A percentile compares a stretch with the other conserved stretches of the same genome.
phyloP scores from a whole-genome alignment of 2,888 invertebrate genomes.

The Ryuthela nishihirai region DNA sequence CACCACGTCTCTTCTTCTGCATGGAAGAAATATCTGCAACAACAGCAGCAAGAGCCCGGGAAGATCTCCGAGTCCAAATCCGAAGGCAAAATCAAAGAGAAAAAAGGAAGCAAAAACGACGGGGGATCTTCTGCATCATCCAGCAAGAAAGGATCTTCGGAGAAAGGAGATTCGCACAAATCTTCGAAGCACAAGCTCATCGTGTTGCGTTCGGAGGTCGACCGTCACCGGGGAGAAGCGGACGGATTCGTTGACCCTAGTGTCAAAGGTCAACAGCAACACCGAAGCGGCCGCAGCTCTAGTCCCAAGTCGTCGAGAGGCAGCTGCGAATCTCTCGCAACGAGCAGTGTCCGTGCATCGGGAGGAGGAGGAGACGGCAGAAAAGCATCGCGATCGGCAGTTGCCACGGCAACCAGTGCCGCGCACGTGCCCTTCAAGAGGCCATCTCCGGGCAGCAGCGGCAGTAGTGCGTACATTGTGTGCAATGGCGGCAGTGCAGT shows the following conservation, averaged over 20 bases:
- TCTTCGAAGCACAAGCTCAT: too few species aligned
- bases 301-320: slow-evolving; percentile 14
- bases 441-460: too few species aligned
- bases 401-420: slow-evolving; percentile 1
- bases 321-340: slow-evolving; percentile 21
- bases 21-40: slow-evolving; percentile 40
- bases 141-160: too few species aligned
- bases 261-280: slow-evolving; percentile 1
- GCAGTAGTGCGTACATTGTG: neutral
- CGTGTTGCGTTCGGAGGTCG: too few species aligned
- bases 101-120: too few species aligned
- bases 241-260: too few species aligned
- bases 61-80: slow-evolving; percentile 12
- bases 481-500: neutral
- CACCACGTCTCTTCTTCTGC: slow-evolving; percentile 38
- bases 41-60: slow-evolving; percentile 32
- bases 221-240: too few species aligned
- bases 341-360: neutral
- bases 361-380: slow-evolving; percentile 13
- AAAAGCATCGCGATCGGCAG: neutral
- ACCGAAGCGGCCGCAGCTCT: neutral
- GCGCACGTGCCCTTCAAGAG: too few species aligned
- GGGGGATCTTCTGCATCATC: too few species aligned
- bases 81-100: too few species aligned
- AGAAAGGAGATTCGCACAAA: too few species aligned